phyloP scores from a whole-genome alignment of 2,113 vertebrate species.

The Chascanopsetta lugubris region DNA sequence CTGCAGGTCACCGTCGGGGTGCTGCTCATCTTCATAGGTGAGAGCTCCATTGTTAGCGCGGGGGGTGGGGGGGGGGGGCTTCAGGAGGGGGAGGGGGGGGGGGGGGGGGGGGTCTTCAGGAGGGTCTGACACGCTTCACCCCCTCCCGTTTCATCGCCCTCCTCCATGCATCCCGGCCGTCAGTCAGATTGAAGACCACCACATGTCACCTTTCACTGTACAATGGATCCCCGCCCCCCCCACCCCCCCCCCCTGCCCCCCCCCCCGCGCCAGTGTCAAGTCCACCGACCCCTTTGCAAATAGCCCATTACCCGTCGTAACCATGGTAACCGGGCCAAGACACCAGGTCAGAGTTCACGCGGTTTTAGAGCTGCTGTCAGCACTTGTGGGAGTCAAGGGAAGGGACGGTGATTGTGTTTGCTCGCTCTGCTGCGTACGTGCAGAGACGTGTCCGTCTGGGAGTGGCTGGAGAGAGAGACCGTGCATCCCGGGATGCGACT shows the following conservation, averaged over 20 bases:
- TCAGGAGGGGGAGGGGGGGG: too few relatives aligned
- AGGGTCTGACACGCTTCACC: too few relatives aligned
- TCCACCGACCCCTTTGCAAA: constrained; percentile 55
- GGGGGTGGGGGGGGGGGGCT: too few relatives aligned
- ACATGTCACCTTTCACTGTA: constrained; percentile 10
- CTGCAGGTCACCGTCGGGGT: constrained; percentile 88
- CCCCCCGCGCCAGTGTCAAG: constrained; percentile 45
- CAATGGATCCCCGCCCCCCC: constrained; percentile 6
- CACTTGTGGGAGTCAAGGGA: constrained; percentile 25
- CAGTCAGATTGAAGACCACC: constrained; percentile 3
- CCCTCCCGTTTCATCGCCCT: constrained; percentile 11
- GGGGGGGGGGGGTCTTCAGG: too few relatives aligned
- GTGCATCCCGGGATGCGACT: not conserved
- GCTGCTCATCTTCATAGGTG: constrained; percentile 92
- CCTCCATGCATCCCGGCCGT: not conserved
- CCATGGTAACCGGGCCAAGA: constrained; percentile 50
- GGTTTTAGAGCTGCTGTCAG: constrained; percentile 58
- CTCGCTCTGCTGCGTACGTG: not conserved
- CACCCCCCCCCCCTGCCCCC: constrained; percentile 33
- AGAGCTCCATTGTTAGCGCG: constrained; percentile 35
- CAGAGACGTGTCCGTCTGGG: constrained; percentile 17
- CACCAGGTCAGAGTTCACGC: constrained; percentile 61
- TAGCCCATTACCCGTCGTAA: constrained; percentile 45
- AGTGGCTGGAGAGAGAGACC: not conserved
- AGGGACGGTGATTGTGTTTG: not conserved